phyloP scores from a whole-genome alignment of 2,888 invertebrate species.

The Cosmia trapezina region DNA sequence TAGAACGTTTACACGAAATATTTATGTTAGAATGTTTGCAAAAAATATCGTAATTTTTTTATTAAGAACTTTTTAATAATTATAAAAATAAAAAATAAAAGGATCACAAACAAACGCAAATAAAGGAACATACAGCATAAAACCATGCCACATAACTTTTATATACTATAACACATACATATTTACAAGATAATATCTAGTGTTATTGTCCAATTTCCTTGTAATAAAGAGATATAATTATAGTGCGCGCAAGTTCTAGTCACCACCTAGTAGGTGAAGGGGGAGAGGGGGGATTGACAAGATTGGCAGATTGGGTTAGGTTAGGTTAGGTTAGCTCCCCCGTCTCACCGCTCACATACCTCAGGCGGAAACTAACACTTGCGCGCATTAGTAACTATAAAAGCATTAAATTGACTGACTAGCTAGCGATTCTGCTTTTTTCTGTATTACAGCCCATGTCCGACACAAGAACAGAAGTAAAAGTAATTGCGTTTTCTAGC shows the following conservation, averaged over 20 bases:
- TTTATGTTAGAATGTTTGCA: background rate
- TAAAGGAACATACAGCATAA: slow-evolving; percentile 54
- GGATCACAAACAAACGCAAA: slow-evolving; percentile 58
- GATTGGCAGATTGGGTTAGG: no score
- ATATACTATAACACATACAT: slow-evolving; percentile 33
- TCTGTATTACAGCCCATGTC: no score
- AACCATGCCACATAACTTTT: slow-evolving; percentile 66
- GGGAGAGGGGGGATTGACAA: no score
- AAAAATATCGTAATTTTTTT: background rate
- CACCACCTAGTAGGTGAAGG: no score
- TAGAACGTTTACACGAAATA: background rate
- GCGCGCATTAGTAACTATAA: background rate
- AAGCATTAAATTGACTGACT: background rate
- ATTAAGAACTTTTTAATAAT: background rate
- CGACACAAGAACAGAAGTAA: background rate
- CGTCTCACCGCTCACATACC: no score
- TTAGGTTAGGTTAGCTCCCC: no score
- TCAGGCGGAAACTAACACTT: no score
- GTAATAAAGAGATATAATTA: background rate
- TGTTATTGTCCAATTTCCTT: background rate
- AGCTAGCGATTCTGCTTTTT: background rate
- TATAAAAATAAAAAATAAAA: slow-evolving; percentile 20
- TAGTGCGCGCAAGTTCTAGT: no score
- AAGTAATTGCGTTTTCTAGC: background rate
- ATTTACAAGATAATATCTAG: slow-evolving; percentile 23